These are phyloP conservation scores for Panorpa germanica DNA, from an alignment of 2,888 invertebrate genomes.

Conservation along the genomic window DNA sequence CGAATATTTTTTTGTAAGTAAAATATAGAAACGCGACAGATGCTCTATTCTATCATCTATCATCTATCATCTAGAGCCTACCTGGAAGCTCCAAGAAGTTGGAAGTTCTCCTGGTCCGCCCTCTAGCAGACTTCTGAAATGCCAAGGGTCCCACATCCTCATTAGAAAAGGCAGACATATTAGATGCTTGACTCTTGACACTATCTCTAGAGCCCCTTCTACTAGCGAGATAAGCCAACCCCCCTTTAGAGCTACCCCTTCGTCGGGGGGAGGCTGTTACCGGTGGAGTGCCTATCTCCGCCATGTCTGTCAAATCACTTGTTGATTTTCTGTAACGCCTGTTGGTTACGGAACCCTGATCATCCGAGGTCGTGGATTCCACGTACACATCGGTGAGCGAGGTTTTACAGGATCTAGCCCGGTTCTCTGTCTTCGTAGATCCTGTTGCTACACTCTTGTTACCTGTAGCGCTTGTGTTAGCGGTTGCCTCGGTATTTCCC, in stretches of 20 bases:
- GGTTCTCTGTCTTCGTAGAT: no score
- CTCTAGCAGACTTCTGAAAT: constrained; percentile 59
- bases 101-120: constrained; percentile 62
- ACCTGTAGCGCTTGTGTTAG: no score
- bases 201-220: constrained; percentile 67
- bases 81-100: constrained; percentile 77
- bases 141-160: constrained; percentile 67
- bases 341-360: no score
- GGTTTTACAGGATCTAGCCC: no score
- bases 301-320: constrained; percentile 49
- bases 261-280: constrained; percentile 24
- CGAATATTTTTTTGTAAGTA: no score
- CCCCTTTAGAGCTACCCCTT: constrained; percentile 38
- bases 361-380: no score
- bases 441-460: no score
- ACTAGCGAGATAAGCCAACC: constrained; percentile 65
- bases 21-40: no score
- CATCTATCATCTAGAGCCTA: no score
- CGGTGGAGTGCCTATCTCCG: constrained; percentile 24
- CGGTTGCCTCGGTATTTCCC: no score
- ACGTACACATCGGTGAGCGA: no score
- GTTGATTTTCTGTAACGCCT: constrained; percentile 51
- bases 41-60: no score
- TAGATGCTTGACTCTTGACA: constrained; percentile 41
- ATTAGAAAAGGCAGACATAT: constrained; percentile 44